A percentile compares a stretch with the other conserved stretches of the same genome.
Evolutionary conservation across 2,113 vertebrate genomes (phyloP).

Genomic region (Tenrec ecaudatus): DNA sequence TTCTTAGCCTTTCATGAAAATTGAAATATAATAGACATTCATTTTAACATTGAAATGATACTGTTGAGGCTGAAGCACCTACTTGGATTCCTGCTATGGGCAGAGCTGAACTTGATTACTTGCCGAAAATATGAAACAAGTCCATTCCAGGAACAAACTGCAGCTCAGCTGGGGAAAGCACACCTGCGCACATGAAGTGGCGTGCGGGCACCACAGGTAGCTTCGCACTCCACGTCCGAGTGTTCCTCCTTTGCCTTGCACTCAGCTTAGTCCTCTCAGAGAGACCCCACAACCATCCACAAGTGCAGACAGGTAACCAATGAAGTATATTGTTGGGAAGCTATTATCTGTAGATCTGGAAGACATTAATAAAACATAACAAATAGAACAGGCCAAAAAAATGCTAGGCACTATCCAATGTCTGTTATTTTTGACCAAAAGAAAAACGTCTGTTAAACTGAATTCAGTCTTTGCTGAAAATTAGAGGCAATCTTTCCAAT

Average conservation of each 20-base stretch:
- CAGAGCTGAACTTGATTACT: not conserved
- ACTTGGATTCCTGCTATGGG: not conserved
- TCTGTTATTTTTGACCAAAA: slow-evolving; percentile 62
- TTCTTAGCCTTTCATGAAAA: not conserved
- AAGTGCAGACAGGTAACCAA: not conserved
- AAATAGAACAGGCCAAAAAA: not conserved
- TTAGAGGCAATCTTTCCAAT: not conserved
- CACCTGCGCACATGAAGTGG: not conserved
- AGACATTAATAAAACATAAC: slow-evolving; percentile 42
- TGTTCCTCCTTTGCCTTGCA: not conserved
- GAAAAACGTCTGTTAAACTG: not conserved
- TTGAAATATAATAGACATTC: not conserved
- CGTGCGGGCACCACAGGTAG: not conserved
- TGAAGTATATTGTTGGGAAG: not conserved
- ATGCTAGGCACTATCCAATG: not conserved
- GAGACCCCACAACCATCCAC: not conserved
- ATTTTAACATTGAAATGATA: slow-evolving; percentile 19
- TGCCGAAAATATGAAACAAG: not conserved
- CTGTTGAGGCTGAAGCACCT: not conserved
- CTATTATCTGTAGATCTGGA: slow-evolving; percentile 23
- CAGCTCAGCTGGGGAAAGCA: slow-evolving; percentile 21
- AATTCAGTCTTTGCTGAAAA: slow-evolving; percentile 55
- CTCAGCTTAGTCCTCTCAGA: not conserved
- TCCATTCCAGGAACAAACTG: not conserved
- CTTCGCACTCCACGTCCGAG: not conserved